Evolutionary conservation across 35 echinoderm and acorn worm genomes (phyloP), one percentile per base, ranked within the genome.

Genomic region (Ophioderma brevispina): DNA sequence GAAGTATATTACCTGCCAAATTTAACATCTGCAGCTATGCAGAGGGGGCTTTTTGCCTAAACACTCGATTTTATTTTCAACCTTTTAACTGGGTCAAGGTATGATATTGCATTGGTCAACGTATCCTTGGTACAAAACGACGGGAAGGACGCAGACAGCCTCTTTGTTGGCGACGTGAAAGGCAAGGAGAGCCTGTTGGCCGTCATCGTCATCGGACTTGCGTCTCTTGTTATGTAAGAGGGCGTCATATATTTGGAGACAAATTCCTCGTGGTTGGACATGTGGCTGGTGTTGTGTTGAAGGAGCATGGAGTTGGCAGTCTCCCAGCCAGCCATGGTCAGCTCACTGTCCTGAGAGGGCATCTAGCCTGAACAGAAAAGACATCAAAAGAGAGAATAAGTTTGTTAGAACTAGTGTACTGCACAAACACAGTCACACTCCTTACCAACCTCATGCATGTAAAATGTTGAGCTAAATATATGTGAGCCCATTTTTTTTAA

Each of bases 81-180:
- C n/a, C 41, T 46, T 31, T 85, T 80, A 39, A 93, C 92, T 86
- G 88, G 92, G 50, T 93, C 92, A 40, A 93, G 92, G 35, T 88
- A 93, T 35, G 86, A 81, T 13, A 93, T 81, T 75, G 86, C 88
- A 64, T 93, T 78, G 41, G 88, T 86, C 31, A 93, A 34, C 38
- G 82, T 93, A 50, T 93, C 92, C 49, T 88, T 88, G 55, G 86
- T 93, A 78, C 92, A 93, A 81, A 93, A 93, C 33, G 90, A 91
- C 15, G 90, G 90, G 36, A 80, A 80, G 34, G 52, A 83, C 3
- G 81, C 52, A 28, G 40, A 46, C 25, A 46, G 50, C 23, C 40
- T 32, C 81, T 43, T 43, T 19, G 39, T 38, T 39, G 39, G 39
- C 6, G 76, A 78, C 76, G 18, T 17, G 31, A 32, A 83, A 5